Conservation (phyloP, 2,113 vertebrate genomes). For the Aegithalos caudatus region DNA sequence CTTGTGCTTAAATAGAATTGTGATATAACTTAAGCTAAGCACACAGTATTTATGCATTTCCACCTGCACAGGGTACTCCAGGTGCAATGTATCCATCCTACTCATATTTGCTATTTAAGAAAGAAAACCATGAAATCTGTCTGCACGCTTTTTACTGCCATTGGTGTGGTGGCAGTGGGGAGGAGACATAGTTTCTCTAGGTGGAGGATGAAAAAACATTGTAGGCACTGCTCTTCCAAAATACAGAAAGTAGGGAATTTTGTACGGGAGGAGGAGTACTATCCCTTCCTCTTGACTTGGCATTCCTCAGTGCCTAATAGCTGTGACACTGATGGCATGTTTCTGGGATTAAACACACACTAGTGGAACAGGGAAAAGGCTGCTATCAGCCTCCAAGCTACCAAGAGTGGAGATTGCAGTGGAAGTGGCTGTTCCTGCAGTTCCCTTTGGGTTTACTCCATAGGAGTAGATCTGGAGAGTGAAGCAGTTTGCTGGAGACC, state of each 20-base stretch:
- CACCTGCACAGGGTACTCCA: not conserved
- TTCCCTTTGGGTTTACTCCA: not conserved
- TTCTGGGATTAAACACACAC: not conserved
- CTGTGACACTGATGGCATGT: rapidly evolving
- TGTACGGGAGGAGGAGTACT: not conserved
- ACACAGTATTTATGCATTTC: not conserved
- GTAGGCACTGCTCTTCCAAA: not conserved
- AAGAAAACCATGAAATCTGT: not conserved
- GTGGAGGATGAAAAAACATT: not conserved
- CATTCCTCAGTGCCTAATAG: not conserved
- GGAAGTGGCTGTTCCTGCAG: not conserved
- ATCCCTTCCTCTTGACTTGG: not conserved
- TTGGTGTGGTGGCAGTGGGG: not conserved
- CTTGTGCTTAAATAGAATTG: not conserved
- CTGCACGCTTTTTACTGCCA: not conserved
- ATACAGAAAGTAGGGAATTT: not conserved
- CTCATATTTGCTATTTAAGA: not conserved
- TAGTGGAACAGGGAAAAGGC: not conserved
- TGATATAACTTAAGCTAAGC: not conserved
- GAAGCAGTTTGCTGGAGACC: not conserved
- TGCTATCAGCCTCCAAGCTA: not conserved
- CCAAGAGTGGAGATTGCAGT: not conserved
- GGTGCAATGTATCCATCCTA: not conserved
- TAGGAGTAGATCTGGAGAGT: not conserved
- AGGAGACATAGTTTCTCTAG: not conserved